Evolutionary conservation across 2,888 invertebrate genomes (phyloP), one percentile per base, ranked within the genome.

Genomic region (Drosophila peninsularis): DNA sequence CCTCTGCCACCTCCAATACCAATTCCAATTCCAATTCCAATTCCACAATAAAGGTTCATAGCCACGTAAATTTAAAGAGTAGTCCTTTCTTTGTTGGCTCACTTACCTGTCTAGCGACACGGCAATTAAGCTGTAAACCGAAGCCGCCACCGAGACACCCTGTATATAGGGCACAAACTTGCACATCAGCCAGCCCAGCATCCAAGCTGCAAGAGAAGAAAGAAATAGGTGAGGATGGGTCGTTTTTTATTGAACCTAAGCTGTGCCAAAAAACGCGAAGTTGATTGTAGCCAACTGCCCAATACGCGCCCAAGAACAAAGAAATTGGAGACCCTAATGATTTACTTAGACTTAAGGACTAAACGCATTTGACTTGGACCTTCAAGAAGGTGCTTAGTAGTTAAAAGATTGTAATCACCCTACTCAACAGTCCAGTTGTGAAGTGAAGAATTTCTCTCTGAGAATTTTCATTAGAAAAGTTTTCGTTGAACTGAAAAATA

Each of bases 141-240:
- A 98, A 13, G 98, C 98, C 44, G 97, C 98, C 14, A 98, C 98
- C 0, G 98, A 97, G 49, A 98, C 96, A 30, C 98, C 98, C 93
- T 98, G 98, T 85, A 98, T 96, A 93, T 98, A 99, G 5, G 98
- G 97, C 57, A 98, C 98, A 24, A 97, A 96, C 93, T 98, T 98
- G 94, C 99, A 99, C 96, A 98, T 97, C 93, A 96, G 95, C 95
- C 96, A 96, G 58, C 98, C 98, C 41, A 98, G 95, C 89, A 98
- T 96, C 98, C 98, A 99, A 45, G 97, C 97, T 97, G 94, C 34
- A 86, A 78, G 5, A 6, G 21, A 45, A 61, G 19, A 32, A 11
- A 45, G 11, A 44, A 41, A 52, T 11, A 44, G 42, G 9, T n/a
- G 7, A 7, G n/a, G 37, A 37, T 5, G 53, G 17, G 47, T 41